phyloP scores from a whole-genome alignment of 2,113 vertebrate species.

The Elephantulus edwardii region DNA sequence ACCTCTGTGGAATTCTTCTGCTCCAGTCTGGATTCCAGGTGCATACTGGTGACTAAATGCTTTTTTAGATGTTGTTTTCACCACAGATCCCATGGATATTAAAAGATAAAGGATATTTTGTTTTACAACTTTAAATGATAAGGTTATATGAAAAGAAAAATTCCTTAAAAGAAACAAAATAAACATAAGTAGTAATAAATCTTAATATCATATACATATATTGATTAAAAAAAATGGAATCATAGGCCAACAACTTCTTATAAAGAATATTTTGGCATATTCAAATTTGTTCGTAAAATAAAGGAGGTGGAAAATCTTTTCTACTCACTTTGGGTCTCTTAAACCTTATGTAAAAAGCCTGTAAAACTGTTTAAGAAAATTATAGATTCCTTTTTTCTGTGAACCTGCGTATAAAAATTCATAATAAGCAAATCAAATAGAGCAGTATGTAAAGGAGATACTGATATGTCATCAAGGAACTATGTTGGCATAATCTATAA shows the following conservation, averaged over 20 bases:
- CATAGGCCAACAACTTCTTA: background rate
- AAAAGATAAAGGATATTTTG: background rate
- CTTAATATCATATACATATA: background rate
- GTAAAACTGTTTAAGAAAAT: background rate
- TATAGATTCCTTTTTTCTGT: slow-evolving; percentile 8
- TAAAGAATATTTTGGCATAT: background rate
- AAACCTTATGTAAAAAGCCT: background rate
- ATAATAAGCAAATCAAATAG: background rate
- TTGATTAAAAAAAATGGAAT: slow-evolving; percentile 17
- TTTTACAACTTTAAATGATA: background rate
- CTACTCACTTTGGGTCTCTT: background rate
- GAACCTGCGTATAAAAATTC: background rate
- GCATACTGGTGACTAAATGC: too few species aligned
- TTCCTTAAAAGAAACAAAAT: slow-evolving; percentile 25
- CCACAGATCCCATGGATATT: background rate
- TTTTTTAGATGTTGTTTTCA: too few species aligned
- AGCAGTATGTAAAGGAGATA: background rate
- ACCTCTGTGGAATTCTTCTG: too few species aligned
- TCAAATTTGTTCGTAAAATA: background rate
- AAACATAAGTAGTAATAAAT: background rate
- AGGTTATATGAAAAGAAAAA: slow-evolving; percentile 9
- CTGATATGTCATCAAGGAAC: background rate
- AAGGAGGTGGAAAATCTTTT: background rate
- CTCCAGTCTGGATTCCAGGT: too few species aligned
- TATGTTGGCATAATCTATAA: too few species aligned